phyloP scores from a whole-genome alignment of 2,888 invertebrate genomes.

The Drosophila kokeensis region DNA sequence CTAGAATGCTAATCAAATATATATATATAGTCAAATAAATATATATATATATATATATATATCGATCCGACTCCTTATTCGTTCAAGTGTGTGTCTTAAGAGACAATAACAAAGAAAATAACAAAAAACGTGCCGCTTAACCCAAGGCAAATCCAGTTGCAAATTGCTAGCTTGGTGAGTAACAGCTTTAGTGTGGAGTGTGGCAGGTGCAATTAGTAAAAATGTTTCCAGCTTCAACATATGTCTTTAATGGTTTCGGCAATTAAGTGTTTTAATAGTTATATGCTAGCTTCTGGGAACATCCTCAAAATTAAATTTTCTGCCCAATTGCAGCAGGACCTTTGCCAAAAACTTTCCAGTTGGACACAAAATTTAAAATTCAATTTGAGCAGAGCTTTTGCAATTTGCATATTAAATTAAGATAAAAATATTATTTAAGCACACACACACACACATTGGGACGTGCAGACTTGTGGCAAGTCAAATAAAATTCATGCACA shows the following conservation, averaged over 20 bases:
- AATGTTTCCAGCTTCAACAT: constrained; percentile 36
- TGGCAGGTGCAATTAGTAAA: constrained; percentile 61
- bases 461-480: constrained; percentile 22
- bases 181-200: constrained; percentile 9
- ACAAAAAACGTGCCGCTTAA: not conserved
- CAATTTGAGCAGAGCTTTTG: constrained; percentile 59
- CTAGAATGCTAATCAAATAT: not conserved
- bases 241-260: constrained; percentile 30
- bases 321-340: constrained; percentile 59
- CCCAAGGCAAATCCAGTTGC: too few species aligned
- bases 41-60: not conserved
- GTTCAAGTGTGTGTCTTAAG: not conserved
- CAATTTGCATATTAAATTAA: constrained; percentile 78
- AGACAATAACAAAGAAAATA: not conserved
- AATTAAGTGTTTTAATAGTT: constrained; percentile 35
- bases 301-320: constrained; percentile 58
- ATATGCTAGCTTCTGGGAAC: not conserved
- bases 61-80: not conserved
- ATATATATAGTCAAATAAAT: too few species aligned
- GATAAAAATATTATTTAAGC: constrained; percentile 60
- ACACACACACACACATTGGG: constrained; percentile 5
- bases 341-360: constrained; percentile 36
- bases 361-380: constrained; percentile 58
- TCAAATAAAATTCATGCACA: constrained; percentile 64
- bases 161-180: not conserved